Conservation (phyloP, 2,888 invertebrate genomes). For the Tenthredo amoena region DNA sequence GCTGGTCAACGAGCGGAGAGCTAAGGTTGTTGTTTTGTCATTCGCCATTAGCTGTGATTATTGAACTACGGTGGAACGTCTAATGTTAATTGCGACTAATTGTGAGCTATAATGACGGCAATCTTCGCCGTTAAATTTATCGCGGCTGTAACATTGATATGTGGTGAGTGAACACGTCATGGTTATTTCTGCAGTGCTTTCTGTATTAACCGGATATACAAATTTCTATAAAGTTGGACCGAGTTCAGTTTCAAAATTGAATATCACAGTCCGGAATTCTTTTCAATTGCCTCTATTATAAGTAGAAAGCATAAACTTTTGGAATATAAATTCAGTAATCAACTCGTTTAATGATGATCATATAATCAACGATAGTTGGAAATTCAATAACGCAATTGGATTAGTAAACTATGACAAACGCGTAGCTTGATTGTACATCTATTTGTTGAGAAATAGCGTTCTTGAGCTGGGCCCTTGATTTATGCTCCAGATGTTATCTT, state of each 20-base stretch:
- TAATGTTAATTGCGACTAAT: not conserved
- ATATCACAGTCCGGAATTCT: not conserved
- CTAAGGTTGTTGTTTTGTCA: conserved; percentile 27
- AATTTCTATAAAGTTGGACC: not conserved
- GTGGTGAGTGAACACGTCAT: conserved; percentile 39
- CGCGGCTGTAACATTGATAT: conserved; percentile 15
- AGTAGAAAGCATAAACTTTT: not conserved
- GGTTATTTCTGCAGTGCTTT: not conserved
- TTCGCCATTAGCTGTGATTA: not conserved
- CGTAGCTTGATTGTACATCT: not conserved
- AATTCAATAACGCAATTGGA: not conserved
- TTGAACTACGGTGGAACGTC: not conserved
- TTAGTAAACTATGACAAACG: too few species aligned
- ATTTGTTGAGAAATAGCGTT: not conserved
- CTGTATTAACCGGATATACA: not conserved
- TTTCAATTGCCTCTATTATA: not conserved
- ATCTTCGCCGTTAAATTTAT: conserved; percentile 12
- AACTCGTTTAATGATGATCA: not conserved
- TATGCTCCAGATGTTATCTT: not conserved
- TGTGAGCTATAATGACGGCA: conserved; percentile 33
- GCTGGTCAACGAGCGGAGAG: conserved; percentile 20
- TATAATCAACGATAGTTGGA: not conserved
- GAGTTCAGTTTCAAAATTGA: not conserved
- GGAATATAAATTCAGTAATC: not conserved
- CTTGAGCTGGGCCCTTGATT: not conserved